Conservation (phyloP, 2,888 invertebrate species). For the Petrolisthes manimaculis region DNA sequence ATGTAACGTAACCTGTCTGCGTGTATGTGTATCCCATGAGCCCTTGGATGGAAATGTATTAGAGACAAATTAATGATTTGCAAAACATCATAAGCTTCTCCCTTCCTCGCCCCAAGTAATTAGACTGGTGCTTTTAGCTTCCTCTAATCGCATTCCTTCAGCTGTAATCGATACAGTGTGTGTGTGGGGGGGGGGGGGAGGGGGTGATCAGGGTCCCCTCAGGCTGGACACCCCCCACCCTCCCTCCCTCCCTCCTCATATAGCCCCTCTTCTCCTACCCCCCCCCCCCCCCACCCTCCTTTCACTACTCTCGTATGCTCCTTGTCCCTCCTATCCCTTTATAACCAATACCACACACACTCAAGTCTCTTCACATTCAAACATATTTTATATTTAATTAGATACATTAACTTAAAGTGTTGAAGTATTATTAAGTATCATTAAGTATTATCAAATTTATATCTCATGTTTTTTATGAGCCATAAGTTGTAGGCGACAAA, state of each 20-base stretch:
- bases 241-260: not conserved
- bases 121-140: slow-evolving; percentile 51
- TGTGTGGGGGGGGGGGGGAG: not conserved
- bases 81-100: slow-evolving; percentile 11
- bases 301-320: not conserved
- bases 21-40: too few species aligned
- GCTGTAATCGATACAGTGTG: slow-evolving; percentile 41
- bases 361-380: not conserved
- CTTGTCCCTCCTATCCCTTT: not conserved
- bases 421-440: too few species aligned
- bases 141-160: slow-evolving; percentile 55
- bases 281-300: not conserved
- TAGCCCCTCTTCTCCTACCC: not conserved
- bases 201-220: slow-evolving; percentile 26
- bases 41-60: not conserved
- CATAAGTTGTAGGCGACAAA: too few species aligned
- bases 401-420: too few species aligned
- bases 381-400: not conserved
- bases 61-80: not conserved
- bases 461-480: too few species aligned
- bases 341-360: not conserved
- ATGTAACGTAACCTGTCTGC: too few species aligned
- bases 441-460: too few species aligned
- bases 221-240: not conserved
- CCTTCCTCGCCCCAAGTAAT: slow-evolving; percentile 44